These are phyloP conservation scores for Enteromius treurensis DNA, from an alignment of 2,797 vertebrate genomes.

Conservation along the genomic window DNA sequence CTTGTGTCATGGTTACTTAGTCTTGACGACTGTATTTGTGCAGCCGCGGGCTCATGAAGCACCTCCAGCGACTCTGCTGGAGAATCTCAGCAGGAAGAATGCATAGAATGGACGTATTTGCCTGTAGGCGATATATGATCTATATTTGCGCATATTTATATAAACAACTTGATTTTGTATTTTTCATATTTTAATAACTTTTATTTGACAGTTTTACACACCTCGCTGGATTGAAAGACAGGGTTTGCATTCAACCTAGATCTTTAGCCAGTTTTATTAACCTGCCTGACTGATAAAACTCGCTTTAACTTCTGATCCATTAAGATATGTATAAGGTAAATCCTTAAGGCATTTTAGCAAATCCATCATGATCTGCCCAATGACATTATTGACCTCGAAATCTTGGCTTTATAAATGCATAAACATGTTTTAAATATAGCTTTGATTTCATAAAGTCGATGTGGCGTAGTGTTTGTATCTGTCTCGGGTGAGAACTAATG, in stretches of 20 bases:
- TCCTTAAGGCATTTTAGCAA: background rate
- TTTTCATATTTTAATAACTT: background rate
- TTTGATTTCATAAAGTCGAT: background rate
- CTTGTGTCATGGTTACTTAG: conserved; percentile 43
- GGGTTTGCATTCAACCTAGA: background rate
- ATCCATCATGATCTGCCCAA: background rate
- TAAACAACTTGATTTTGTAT: background rate
- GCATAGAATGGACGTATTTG: background rate
- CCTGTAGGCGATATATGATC: too few relatives aligned
- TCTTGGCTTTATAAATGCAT: background rate
- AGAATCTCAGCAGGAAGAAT: background rate
- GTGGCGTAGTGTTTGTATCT: background rate
- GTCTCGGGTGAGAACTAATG: background rate
- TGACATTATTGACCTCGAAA: background rate
- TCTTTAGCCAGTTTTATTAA: conserved; percentile 6
- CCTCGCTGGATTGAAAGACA: background rate
- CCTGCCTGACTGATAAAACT: background rate
- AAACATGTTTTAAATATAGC: background rate
- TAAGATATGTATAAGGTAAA: background rate
- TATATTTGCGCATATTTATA: background rate
- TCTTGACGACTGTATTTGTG: conserved; percentile 50
- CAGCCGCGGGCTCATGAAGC: conserved; percentile 12
- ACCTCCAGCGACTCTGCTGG: background rate
- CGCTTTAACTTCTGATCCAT: background rate
- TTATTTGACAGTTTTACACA: background rate